Base-by-base conservation (phyloP, 2,113 vertebrate genomes). In the Anseranas semipalmata region DNA sequence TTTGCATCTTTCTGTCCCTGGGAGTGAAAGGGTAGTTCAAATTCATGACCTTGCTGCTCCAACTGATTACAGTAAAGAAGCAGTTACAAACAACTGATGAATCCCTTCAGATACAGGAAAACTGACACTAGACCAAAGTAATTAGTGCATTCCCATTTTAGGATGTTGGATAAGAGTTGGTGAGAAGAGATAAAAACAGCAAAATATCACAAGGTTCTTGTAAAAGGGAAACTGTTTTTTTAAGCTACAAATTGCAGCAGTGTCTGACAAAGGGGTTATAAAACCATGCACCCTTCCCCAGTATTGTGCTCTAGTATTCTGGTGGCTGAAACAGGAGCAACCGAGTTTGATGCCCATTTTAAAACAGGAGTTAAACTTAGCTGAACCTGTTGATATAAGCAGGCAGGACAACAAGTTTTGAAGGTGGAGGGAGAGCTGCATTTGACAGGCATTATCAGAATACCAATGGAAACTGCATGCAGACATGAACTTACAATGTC, bases 21-120 rank as follows among this genome's bases (percentile, higher is more conserved):
- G 95, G 96, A 97, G 95, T 96, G 96, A 97, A 97, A 97, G 93
- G 94, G 96, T 96, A 97, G 96, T 96, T 96, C 95, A 96, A 96
- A 96, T 96, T 97, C 96, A 96, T 96, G 96, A 95, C 92, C 93
- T 93, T 78, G 88, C 90, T 92, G 92, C 95, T 93, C 76, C 89
- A 87, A 72, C 84, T 78, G 48, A 58, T 91, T 87, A 95, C 84
- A 95, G 87, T 56, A 59, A 70, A 91, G 92, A 30, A 96, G 92
- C 94, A 94, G 92, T 68, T 92, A 60, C 46, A 93, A 74, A 88
- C 50, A 96, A 65, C 70, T 20, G 50, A 93, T 17, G 95, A 91
- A 91, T 87, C 77, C 50, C 53, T 91, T 95, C 37, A 73, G 84
- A 89, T 39, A 70, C 58, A 87, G 37, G 53, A 92, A 87, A 89